Conservation (phyloP, 2,888 invertebrate species). For the Drosophila maculinotata region DNA sequence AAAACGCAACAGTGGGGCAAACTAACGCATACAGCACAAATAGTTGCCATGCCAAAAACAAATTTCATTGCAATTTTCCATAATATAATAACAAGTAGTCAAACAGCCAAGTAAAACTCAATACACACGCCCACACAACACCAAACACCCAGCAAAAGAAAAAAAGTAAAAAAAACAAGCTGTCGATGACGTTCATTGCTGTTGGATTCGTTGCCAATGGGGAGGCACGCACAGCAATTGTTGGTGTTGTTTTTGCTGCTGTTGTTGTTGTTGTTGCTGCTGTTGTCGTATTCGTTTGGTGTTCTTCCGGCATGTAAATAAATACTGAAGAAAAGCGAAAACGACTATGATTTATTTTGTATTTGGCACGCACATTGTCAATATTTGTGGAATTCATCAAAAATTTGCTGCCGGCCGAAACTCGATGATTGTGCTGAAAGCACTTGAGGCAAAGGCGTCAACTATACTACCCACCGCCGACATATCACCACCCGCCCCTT, state of each 20-base stretch:
- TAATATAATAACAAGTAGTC: slow-evolving; percentile 38
- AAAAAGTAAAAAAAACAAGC: slow-evolving; percentile 43
- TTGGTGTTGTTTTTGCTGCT: slow-evolving; percentile 2
- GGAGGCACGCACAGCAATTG: slow-evolving; percentile 42
- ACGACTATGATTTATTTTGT: slow-evolving; percentile 73
- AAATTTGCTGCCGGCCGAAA: slow-evolving; percentile 25
- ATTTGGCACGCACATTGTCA: slow-evolving; percentile 77
- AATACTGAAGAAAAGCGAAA: slow-evolving; percentile 62
- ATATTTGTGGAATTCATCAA: slow-evolving; percentile 78
- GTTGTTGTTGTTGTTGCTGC: slow-evolving; percentile 30
- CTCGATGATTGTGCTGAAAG: slow-evolving; percentile 42
- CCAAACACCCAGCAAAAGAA: neutral
- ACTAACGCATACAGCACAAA: slow-evolving; percentile 24
- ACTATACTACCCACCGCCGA: neutral
- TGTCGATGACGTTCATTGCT: slow-evolving; percentile 69
- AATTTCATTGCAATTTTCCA: slow-evolving; percentile 53
- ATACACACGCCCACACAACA: slow-evolving; percentile 21
- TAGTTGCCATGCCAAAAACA: slow-evolving; percentile 55
- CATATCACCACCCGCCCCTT: neutral
- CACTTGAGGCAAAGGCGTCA: slow-evolving; percentile 38
- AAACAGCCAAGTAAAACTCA: slow-evolving; percentile 28
- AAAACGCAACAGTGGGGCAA: neutral
- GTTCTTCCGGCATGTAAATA: slow-evolving; percentile 76
- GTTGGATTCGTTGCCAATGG: slow-evolving; percentile 37
- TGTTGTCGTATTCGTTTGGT: slow-evolving; percentile 48